Percentiles rank a stretch among this genome's conserved stretches.
These are phyloP conservation scores for Euura saliciscinereae DNA, from an alignment of 1,140 invertebrate genomes.

Conservation along the genomic window DNA sequence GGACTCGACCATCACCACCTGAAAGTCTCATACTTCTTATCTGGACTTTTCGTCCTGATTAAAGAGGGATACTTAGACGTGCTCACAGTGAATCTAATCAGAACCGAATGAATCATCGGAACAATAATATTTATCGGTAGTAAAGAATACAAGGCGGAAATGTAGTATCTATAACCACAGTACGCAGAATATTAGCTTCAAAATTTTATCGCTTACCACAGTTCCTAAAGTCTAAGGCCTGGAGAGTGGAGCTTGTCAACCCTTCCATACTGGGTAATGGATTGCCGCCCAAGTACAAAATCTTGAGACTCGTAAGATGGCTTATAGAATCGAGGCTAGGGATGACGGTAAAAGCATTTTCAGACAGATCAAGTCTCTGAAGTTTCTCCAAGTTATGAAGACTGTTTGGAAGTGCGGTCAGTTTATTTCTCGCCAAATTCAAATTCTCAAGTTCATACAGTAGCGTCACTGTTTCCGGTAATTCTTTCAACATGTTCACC, in stretches of 20 bases:
- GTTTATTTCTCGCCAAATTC: slow-evolving; percentile 44
- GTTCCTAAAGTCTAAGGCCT: slow-evolving; percentile 39
- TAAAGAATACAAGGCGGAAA: neutral
- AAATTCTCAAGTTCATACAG: slow-evolving; percentile 41
- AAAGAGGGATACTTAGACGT: too few relatives aligned
- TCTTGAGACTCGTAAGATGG: slow-evolving; percentile 36
- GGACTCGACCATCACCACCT: neutral
- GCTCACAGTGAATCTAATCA: neutral
- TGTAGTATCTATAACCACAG: too few relatives aligned
- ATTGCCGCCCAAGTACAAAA: slow-evolving; percentile 45
- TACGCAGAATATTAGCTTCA: too few relatives aligned
- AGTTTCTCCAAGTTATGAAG: slow-evolving; percentile 36
- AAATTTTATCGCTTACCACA: slow-evolving; percentile 37
- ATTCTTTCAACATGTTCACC: slow-evolving; percentile 36
- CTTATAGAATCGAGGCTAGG: slow-evolving; percentile 32
- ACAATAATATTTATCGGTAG: neutral
- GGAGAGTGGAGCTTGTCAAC: slow-evolving; percentile 34
- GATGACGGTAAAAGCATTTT: slow-evolving; percentile 32
- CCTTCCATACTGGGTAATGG: slow-evolving; percentile 37
- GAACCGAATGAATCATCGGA: neutral
- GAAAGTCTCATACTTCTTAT: neutral
- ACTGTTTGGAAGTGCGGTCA: slow-evolving; percentile 37
- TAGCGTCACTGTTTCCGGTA: slow-evolving; percentile 37
- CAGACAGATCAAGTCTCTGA: slow-evolving; percentile 39
- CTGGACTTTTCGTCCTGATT: too few relatives aligned